Base-by-base conservation (phyloP, 1,140 invertebrate genomes). In the Cydia strobilella region DNA sequence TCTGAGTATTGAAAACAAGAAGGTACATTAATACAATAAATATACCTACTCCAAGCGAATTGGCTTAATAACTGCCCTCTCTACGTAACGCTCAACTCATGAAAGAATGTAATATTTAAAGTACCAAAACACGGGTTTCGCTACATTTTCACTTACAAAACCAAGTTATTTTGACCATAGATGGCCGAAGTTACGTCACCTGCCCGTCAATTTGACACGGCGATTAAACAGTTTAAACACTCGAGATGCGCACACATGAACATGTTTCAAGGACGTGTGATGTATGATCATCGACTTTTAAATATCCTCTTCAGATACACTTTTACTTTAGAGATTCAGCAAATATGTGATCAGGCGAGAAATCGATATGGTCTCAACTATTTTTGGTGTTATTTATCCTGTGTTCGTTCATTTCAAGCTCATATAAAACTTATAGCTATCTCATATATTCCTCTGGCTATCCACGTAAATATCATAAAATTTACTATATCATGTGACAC, bases 231-330 rank as follows among this genome's bases (percentile, higher is more conserved):
- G 27, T 59, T 59, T 59, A 59, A 59, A 59, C 54, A 59, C 54
- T 59, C 54, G 54, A 59, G 54, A 23, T 23, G 54, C 54, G 20
- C n/a, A 59, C 20, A 59, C 20, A 59, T 7, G 54, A 59, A 59
- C 54, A 23, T 59, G 65, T 69, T 12, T 69, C 65, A 69, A 69
- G 65, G 65, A 69, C 65, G 27, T 69, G 65, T 18, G 65, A 69
- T 69, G 65, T 69, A 39, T 35, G 65, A 69, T 69, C 65, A 69
- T 69, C 42, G 65, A 69, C 27, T 69, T 69, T 69, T 69, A 69
- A 69, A 39, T 59, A 59, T 59, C 20, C 65, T 35, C 65, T 69
- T 69, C 31, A 66, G 27, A 39, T 69, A 69, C 31, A 69, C 65
- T 69, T 69, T 69, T 69, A 69, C 65, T 69, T 69, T 69, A 69